phyloP scores from a whole-genome alignment of 2,113 vertebrate species.

The Laticauda laticaudata region DNA sequence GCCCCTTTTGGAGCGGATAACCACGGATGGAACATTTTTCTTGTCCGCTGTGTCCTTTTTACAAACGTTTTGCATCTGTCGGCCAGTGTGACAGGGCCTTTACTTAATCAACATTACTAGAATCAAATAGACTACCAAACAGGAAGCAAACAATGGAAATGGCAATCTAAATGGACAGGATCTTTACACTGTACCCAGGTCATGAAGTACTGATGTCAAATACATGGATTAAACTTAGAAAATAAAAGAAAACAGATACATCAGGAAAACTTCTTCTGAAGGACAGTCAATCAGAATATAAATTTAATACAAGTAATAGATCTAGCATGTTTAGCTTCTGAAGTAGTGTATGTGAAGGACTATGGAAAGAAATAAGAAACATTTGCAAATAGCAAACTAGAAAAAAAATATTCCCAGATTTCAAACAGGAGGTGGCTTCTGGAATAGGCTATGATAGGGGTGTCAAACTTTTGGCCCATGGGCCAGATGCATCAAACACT shows the following conservation, averaged over 20 bases:
- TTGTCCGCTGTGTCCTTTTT: too few species aligned
- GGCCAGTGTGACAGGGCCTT: too few species aligned
- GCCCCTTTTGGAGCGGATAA: too few species aligned
- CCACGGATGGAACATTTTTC: too few species aligned
- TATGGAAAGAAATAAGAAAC: background rate
- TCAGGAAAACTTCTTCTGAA: background rate
- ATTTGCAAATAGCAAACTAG: background rate
- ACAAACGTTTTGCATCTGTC: too few species aligned
- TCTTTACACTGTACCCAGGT: background rate
- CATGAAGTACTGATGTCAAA: background rate
- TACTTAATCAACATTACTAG: background rate
- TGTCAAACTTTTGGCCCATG: too few species aligned
- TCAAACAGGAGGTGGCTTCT: background rate
- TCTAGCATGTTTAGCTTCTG: background rate
- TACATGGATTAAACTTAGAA: background rate
- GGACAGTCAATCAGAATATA: background rate
- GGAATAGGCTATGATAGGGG: background rate
- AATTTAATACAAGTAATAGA: background rate
- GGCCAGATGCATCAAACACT: too few species aligned
- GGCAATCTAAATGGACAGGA: background rate
- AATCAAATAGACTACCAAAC: background rate
- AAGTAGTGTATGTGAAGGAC: background rate
- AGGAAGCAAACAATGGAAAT: background rate
- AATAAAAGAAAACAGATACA: background rate
- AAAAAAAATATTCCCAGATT: background rate